Percentiles rank a stretch among this genome's conserved stretches.
Evolutionary conservation across 2,888 invertebrate genomes (phyloP).

Genomic region (Hyppa rectilinea): DNA sequence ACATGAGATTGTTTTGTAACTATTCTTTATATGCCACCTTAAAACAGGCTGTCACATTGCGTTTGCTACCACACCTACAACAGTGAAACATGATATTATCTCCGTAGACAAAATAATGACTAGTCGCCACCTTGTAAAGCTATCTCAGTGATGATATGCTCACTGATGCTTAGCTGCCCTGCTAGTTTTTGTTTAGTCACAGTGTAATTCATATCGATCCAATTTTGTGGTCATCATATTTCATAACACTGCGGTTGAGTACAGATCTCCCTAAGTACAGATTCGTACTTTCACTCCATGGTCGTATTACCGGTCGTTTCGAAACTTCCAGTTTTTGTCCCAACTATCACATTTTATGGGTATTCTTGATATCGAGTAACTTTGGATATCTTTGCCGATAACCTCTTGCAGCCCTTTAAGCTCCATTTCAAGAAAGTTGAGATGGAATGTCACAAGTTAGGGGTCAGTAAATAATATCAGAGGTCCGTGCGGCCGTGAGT

Average conservation of each 20-base stretch:
- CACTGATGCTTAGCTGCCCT: constrained; percentile 69
- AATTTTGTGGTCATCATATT: constrained; percentile 72
- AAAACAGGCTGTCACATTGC: constrained; percentile 47
- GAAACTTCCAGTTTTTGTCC: constrained; percentile 48
- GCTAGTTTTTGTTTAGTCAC: constrained; percentile 63
- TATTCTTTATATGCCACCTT: constrained; percentile 26
- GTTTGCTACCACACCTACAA: constrained; percentile 58
- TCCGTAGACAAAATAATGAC: constrained; percentile 71
- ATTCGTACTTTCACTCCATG: constrained; percentile 68
- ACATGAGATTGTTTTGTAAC: constrained; percentile 47
- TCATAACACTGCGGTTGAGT: constrained; percentile 72
- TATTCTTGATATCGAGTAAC: constrained; percentile 33
- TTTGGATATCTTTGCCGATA: constrained; percentile 64
- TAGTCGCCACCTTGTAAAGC: constrained; percentile 71
- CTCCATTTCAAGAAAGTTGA: constrained; percentile 72
- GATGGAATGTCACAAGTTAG: constrained; percentile 75
- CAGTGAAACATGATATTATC: constrained; percentile 69
- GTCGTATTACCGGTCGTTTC: constrained; percentile 58
- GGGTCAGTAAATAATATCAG: constrained; percentile 80
- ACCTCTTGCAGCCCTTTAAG: constrained; percentile 63
- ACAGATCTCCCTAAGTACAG: constrained; percentile 66
- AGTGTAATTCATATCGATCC: constrained; percentile 66
- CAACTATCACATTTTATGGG: constrained; percentile 33
- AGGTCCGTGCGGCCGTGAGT: constrained; percentile 82
- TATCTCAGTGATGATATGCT: constrained; percentile 70